Evolutionary conservation across 2,888 invertebrate species (phyloP).

Genomic region (Eilema depressum): DNA sequence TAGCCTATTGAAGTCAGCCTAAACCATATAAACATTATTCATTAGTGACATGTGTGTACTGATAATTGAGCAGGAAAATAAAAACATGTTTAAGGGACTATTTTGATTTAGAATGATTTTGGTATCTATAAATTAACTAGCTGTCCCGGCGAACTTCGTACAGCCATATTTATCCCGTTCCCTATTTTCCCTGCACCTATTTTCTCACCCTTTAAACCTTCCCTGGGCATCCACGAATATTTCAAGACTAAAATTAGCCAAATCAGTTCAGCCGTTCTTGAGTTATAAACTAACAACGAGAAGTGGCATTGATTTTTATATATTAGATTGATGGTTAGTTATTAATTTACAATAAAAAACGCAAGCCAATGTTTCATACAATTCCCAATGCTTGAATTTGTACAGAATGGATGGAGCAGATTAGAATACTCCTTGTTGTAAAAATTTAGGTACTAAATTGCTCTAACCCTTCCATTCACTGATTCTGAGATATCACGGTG

Average conservation of each 20-base stretch:
- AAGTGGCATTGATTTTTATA: no score
- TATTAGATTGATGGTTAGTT: not conserved
- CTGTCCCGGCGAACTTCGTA: no score
- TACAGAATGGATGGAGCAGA: not conserved
- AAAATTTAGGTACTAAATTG: no score
- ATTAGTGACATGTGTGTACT: not conserved
- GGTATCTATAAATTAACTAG: not conserved
- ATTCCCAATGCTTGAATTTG: not conserved
- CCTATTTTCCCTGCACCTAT: no score
- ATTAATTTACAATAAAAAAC: not conserved
- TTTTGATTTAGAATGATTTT: not conserved
- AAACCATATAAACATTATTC: constrained; percentile 43
- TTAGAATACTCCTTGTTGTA: not conserved
- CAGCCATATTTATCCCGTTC: no score
- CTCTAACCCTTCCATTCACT: not conserved
- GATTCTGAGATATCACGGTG: no score
- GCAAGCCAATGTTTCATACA: not conserved
- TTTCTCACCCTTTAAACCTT: no score
- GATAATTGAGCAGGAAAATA: not conserved
- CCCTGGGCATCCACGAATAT: no score
- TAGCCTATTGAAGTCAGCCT: constrained; percentile 93
- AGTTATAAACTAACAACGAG: no score
- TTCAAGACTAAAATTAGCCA: no score
- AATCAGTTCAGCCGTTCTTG: no score
- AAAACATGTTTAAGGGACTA: not conserved